Evolutionary conservation across 1,140 invertebrate species (phyloP), one percentile per base, ranked within the genome.

Genomic region (Condylostylus longicornis): DNA sequence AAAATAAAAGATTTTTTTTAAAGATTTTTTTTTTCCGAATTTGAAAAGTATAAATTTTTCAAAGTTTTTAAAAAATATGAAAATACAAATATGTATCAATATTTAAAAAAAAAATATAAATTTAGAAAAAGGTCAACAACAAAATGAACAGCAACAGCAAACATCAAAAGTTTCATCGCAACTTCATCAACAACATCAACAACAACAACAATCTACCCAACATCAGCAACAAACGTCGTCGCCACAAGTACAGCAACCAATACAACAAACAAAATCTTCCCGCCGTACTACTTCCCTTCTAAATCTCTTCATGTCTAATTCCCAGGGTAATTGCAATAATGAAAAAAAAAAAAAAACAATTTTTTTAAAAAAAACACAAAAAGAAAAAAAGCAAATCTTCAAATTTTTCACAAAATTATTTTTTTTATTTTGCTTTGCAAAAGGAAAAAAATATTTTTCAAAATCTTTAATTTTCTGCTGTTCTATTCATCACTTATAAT

Each of bases 271-370:
- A 84, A 84, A 75, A 54, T 59, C 79, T 65, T 86, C 82, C 63
- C 79, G 83, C 65, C 80, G 85, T 70, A 86, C 86, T 66, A 88
- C 84, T 63, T 89, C 85, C 64, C 75, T 90, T 61, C 75, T 89
- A 64, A 89, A 90, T 75, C 74, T 89, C 67, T 90, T 89, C 73
- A 85, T 86, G 71, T 83, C 83, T 70, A 85, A 85, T 69, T 85
- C 83, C 68, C 82, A 86, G 76, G 84, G 82, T 77, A 87, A n/a
- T n/a, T 39, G 43, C 35, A 18, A 35, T 27, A 18, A 15, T 5
- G 14, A 35, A 13, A 36, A 8, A 29, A 17, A 37, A 37, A 32
- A 7, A 27, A 27, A 27, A 27, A 27, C 25, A 13, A 5, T 13
- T 27, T 27, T 4, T 27, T 27, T 27, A 27, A 23, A 9, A 30